Percentiles rank a stretch among this genome's conserved stretches.
phyloP scores from a whole-genome alignment of 2,113 vertebrate species.

The Calcarius ornatus region DNA sequence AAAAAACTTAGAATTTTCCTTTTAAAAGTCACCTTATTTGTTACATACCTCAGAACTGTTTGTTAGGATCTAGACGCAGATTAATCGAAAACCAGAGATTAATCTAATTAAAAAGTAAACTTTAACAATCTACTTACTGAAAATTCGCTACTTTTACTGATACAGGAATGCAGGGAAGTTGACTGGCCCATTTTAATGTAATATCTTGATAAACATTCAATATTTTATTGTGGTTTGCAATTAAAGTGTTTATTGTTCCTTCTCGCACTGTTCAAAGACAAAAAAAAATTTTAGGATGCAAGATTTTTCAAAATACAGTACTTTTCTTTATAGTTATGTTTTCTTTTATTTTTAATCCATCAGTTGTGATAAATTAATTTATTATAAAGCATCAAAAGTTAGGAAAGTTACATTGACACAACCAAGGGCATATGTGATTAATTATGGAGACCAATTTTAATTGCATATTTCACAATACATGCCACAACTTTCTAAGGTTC shows the following conservation, averaged over 20 bases:
- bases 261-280: constrained; percentile 81
- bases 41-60: neutral
- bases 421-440: neutral
- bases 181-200: constrained; percentile 91
- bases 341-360: neutral
- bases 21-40: neutral
- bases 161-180: constrained; percentile 86
- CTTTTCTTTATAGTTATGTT: neutral
- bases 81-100: neutral
- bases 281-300: neutral
- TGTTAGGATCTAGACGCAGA: neutral
- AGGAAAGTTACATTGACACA: neutral
- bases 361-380: neutral
- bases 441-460: neutral
- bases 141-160: constrained; percentile 84
- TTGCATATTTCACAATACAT: neutral
- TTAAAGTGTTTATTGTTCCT: constrained; percentile 85
- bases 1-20: neutral
- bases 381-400: neutral
- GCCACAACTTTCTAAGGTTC: neutral
- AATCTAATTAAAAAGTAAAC: neutral
- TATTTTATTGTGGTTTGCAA: constrained; percentile 89
- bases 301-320: neutral
- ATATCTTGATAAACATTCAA: constrained; percentile 92
- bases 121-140: constrained; percentile 78